phyloP scores from a whole-genome alignment of 2,113 vertebrate genomes.

The Daubentonia madagascariensis region DNA sequence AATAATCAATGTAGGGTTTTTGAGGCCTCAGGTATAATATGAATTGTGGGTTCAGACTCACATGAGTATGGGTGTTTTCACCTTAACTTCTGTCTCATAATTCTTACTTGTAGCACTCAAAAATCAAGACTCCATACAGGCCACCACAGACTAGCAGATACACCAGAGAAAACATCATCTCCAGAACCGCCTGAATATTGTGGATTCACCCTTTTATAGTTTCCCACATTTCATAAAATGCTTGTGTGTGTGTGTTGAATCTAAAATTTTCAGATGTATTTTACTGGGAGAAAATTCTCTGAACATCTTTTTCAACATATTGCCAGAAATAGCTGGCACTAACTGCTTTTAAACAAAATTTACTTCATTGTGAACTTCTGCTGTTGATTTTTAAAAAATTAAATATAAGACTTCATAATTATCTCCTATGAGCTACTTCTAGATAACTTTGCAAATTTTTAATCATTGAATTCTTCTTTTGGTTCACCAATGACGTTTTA shows the following conservation, averaged over 20 bases:
- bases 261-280: not conserved
- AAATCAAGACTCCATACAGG: not conserved
- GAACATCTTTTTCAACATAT: not conserved
- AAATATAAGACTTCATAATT: not conserved
- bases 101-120: not conserved
- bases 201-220: not conserved
- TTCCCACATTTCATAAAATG: not conserved
- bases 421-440: not conserved
- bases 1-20: not conserved
- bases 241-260: not conserved
- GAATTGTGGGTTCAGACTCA: not conserved
- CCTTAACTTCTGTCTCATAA: not conserved
- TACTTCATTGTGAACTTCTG: not conserved
- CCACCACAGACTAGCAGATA: not conserved
- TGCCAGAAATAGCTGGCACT: not conserved
- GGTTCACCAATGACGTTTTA: not conserved
- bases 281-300: not conserved
- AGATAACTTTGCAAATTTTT: not conserved
- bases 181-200: not conserved
- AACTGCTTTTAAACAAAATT: not conserved
- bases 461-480: not conserved
- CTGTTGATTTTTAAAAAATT: not conserved
- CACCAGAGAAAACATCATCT: not conserved
- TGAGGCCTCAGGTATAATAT: not conserved
- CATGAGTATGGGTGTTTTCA: not conserved